Percentiles rank a stretch among this genome's conserved stretches.
These are phyloP conservation scores for Dreissena rostriformis DNA, from an alignment of 1,140 invertebrate species.

Conservation along the genomic window DNA sequence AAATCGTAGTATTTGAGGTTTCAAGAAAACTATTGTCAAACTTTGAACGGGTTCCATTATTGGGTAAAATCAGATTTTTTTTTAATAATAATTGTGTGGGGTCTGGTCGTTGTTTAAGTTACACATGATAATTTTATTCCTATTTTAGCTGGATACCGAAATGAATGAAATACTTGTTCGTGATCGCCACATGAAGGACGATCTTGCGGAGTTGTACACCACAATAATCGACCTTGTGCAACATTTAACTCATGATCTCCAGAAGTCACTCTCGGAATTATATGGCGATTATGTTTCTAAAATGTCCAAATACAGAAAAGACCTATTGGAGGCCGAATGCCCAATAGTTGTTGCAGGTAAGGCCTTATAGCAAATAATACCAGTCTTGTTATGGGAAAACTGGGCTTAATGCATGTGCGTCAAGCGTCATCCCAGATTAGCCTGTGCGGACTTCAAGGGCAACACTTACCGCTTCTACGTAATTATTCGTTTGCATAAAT, in stretches of 20 bases:
- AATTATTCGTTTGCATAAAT: no score
- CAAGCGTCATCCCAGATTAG: no score
- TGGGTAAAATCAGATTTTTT: no score
- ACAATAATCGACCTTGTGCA: conserved; percentile 3
- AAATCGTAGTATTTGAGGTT: no score
- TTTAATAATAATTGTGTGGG: no score
- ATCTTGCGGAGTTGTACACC: conserved; percentile 14
- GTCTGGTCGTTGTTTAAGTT: no score
- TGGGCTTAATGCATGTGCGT: neutral
- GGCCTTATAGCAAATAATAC: neutral
- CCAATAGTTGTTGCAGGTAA: conserved; percentile 51
- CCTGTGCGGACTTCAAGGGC: no score
- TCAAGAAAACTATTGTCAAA: no score
- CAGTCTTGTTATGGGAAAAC: neutral
- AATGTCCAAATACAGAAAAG: neutral
- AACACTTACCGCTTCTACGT: no score
- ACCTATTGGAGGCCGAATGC: conserved; percentile 39
- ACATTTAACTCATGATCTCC: neutral
- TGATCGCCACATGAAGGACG: conserved; percentile 31
- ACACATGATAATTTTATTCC: no score
- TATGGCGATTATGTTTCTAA: conserved; percentile 18
- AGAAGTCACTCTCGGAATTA: neutral
- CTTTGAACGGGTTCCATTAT: no score
- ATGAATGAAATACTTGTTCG: conserved; percentile 30
- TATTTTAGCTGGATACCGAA: conserved; percentile 12